Evolutionary conservation across 2,797 vertebrate species (phyloP), one percentile per base, ranked within the genome.

Genomic region (Oreochromis grahami): DNA sequence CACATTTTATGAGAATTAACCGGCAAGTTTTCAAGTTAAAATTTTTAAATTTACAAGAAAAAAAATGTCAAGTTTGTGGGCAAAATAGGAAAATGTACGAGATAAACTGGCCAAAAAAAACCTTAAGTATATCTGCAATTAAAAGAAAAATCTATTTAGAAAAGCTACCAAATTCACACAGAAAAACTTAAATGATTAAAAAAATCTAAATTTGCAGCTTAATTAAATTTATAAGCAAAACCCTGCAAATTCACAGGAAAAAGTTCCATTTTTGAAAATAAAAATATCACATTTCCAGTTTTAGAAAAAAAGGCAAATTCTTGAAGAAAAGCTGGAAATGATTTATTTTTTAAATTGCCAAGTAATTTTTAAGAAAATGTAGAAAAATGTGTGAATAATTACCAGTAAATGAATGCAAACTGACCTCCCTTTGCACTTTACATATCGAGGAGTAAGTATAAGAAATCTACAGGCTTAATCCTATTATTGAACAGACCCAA

Each of bases 31-130:
- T 15, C 32, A 34, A 60, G 56, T 60, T 32, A 34, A 36, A 36
- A 36, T 3, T 8, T 8, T 36, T 9, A 38, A 38, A 38, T 38
- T 10, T 38, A 38, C 36, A 38, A 38, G 15, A 17, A 56, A 15
- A 5, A 7, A 19, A 34, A 19, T 3, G 19, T 8, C 15, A 34
- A 34, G 34, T 34, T 60, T n/a, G 56, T 34, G 9, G 17, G 9
- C 3, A 60, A 60, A 60, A 60, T 7, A 34, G 17, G 56, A 34
- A 34, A 12, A 34, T 7, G 11, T 60, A 60, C 9, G 0, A 38
- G 63, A 43, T 7, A 68, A 4, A 68, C 7, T 14, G 5, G 8
- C n/a, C 1, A 41, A 68, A 38, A 38, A 60, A 0, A 11, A 11
- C 17, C 32, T 3, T 65, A 41, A 65, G 29, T 41, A 8, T 41